Base-by-base conservation (phyloP, 1,140 invertebrate genomes). In the Calephelis virginiensis region DNA sequence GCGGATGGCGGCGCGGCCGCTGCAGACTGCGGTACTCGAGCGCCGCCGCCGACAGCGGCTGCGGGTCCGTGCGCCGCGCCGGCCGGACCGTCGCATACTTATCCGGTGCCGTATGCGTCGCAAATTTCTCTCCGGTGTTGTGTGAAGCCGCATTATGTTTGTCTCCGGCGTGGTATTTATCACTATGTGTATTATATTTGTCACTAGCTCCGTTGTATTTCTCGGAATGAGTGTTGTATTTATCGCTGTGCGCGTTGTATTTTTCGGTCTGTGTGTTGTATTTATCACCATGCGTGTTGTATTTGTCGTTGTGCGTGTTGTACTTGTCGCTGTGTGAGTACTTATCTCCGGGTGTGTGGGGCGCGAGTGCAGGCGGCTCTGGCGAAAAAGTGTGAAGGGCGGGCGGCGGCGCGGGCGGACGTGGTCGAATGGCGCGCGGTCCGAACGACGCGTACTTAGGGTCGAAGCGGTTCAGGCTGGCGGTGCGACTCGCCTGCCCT, bases 401-500 rank as follows among this genome's bases (percentile, higher is more conserved):
- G 49, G 84, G 83, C 68, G 80, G 78, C 73, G 85, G 86, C 70
- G 83, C 81, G 71, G 84, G 81, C 62, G 83, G 83, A 69, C 86
- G 87, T 53, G 85, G 82, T 73, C 92, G 92, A 63, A 91, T 86
- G 70, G 92, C 91, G 80, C 93, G 93, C 50, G 93, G 93, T 0
- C 93, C 93, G 77, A 93, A 93, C 80, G 93, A 93, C 13, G 93
- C 93, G 80, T 93, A 93, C 74, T 93, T 93, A 66, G 93, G 93
- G 83, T 93, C 93, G 82, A 93, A 93, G 64, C 93, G 92, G 86
- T 93, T 93, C 82, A 93, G 74, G 86, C 91, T 67, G 77, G 80
- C 86, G 67, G 76, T 76, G 70, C 82, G 80, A 40, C 76, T 80
- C 64, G 78, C 71, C 69, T 79, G 78, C 73, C 79, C 83, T 87